Conservation (phyloP, 2,113 vertebrate genomes). For the Dicentrarchus labrax region DNA sequence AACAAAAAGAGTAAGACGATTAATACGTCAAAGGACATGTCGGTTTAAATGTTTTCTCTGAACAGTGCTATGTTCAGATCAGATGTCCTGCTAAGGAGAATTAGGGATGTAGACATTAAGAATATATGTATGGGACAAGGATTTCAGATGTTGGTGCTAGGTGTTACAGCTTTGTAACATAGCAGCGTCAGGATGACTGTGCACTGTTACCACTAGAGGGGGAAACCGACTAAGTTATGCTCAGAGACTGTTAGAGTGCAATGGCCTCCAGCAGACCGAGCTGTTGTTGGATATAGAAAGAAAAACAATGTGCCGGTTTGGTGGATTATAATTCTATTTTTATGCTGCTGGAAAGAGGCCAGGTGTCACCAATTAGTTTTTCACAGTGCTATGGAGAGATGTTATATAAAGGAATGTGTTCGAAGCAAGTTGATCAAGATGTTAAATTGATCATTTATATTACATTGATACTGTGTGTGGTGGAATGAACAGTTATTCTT, state of each 20-base stretch:
- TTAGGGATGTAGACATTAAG: background rate
- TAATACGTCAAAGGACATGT: background rate
- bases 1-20: background rate
- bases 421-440: background rate
- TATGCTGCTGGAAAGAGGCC: background rate
- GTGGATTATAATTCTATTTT: constrained; percentile 12
- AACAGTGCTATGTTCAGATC: background rate
- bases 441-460: background rate
- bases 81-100: background rate
- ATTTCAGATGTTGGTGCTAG: background rate
- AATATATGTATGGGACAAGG: too few relatives aligned
- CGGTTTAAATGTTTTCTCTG: background rate
- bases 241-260: background rate
- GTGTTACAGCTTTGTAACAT: background rate
- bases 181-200: background rate
- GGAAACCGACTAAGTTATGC: constrained; percentile 44
- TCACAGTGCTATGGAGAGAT: background rate
- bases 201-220: constrained; percentile 77
- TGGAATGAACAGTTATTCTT: background rate
- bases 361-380: background rate
- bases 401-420: background rate
- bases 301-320: background rate
- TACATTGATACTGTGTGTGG: background rate
- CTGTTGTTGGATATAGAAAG: background rate
- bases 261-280: background rate